phyloP scores from a whole-genome alignment of 2,797 vertebrate genomes.

The Nyctalus aviator region DNA sequence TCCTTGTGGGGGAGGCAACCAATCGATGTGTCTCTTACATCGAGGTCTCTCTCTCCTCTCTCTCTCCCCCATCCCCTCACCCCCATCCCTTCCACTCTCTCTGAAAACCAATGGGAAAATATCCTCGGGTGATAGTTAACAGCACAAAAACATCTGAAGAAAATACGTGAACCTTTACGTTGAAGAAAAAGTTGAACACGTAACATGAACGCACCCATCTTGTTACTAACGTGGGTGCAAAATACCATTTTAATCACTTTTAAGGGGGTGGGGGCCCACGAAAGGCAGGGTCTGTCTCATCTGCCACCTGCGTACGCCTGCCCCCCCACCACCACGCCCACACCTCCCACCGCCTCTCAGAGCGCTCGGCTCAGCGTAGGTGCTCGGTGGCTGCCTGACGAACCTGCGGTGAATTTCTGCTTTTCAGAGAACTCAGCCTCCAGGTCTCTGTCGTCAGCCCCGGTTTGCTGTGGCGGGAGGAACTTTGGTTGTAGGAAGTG shows the following conservation, averaged over 20 bases:
- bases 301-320: rapidly evolving
- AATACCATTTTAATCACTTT: neutral
- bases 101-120: no score
- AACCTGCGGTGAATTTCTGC: neutral
- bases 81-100: no score
- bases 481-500: neutral
- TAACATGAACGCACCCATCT: neutral
- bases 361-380: neutral
- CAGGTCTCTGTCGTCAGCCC: neutral
- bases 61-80: no score
- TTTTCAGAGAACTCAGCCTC: neutral
- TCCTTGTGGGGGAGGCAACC: neutral
- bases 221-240: neutral
- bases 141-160: neutral
- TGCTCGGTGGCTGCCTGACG: neutral
- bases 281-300: neutral
- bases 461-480: neutral
- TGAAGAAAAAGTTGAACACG: neutral
- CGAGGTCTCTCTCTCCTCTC: no score
- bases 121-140: no score
- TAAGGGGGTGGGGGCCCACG: neutral
- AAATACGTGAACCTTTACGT: neutral
- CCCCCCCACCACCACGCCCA: no score
- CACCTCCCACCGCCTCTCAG: no score
- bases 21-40: no score